Percentiles rank a stretch among this genome's conserved stretches.
Conservation (phyloP, 2,888 invertebrate species). For the Monoplex corrugatus region DNA sequence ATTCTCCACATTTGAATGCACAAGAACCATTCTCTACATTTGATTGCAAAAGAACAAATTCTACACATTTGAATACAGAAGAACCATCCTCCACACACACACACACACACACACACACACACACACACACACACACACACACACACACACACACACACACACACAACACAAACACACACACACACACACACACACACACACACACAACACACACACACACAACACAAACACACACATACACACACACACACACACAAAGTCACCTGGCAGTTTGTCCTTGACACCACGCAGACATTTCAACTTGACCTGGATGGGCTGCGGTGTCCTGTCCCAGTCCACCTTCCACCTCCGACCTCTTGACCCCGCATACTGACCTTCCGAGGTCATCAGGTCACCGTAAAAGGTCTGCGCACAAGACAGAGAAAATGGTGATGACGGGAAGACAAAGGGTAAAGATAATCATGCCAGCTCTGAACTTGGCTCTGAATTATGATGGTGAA, state of each 20-base stretch:
- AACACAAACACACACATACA: background rate
- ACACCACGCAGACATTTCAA: conserved; percentile 78
- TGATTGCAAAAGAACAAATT: too few relatives aligned
- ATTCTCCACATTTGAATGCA: too few relatives aligned
- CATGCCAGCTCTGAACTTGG: too few relatives aligned
- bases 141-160: background rate
- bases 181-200: background rate
- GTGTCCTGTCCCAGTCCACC: conserved; percentile 80
- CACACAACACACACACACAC: background rate
- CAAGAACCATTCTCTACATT: too few relatives aligned
- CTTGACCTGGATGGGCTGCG: conserved; percentile 79
- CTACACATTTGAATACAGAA: too few relatives aligned
- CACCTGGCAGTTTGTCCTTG: conserved; percentile 79
- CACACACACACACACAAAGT: background rate
- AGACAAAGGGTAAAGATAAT: background rate
- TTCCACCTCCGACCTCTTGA: conserved; percentile 79
- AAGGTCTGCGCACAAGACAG: conserved; percentile 70
- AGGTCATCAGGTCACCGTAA: conserved; percentile 78
- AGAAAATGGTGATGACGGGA: background rate
- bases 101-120: background rate
- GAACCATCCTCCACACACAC: background rate
- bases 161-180: background rate
- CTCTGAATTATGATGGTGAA: background rate
- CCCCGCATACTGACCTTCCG: conserved; percentile 79
- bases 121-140: conserved; percentile 12